phyloP scores from a whole-genome alignment of 2,888 invertebrate genomes.

The Schrankia costaestrigalis region DNA sequence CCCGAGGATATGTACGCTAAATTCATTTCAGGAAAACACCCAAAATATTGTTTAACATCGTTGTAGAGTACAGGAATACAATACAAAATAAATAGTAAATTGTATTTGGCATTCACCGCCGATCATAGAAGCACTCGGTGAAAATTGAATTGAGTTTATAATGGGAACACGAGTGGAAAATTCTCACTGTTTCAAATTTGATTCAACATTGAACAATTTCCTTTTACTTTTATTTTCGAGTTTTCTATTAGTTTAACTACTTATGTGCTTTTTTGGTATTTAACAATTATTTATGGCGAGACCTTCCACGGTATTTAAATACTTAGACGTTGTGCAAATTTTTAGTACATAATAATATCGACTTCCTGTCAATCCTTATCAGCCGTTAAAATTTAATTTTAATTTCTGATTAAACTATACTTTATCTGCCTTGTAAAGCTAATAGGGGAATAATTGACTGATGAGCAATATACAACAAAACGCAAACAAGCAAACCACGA shows the following conservation, averaged over 20 bases:
- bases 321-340: too few species aligned
- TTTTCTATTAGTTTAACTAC: background rate
- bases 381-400: too few species aligned
- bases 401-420: too few species aligned
- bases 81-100: conserved; percentile 11
- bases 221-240: background rate
- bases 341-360: too few species aligned
- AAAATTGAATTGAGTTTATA: conserved; percentile 11
- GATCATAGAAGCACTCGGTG: conserved; percentile 14
- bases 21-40: conserved; percentile 1
- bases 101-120: conserved; percentile 16
- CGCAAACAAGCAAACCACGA: background rate
- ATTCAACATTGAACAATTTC: background rate
- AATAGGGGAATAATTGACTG: too few species aligned
- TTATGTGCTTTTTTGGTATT: background rate
- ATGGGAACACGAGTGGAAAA: conserved; percentile 4
- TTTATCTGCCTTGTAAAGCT: too few species aligned
- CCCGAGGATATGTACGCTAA: background rate
- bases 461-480: too few species aligned
- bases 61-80: too few species aligned
- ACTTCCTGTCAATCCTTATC: too few species aligned
- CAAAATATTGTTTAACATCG: too few species aligned
- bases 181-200: background rate
- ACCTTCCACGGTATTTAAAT: too few species aligned
- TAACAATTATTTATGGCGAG: background rate